Evolutionary conservation across 2,113 vertebrate species (phyloP).

Genomic region (Pelvicachromis taeniatus): DNA sequence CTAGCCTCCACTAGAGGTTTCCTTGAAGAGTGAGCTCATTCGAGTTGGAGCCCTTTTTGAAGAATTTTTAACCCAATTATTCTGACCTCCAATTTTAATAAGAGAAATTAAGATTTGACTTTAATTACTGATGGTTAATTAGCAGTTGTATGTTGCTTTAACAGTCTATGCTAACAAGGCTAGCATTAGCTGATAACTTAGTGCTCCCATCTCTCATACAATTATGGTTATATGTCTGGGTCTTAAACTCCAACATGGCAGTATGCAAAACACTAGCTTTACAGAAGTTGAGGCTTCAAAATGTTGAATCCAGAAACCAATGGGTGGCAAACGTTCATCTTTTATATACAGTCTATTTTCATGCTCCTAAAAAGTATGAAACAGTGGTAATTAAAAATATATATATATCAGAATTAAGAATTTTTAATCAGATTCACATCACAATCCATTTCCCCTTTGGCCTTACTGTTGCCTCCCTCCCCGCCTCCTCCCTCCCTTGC

Average conservation of each 20-base stretch:
- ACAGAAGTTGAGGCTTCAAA: neutral
- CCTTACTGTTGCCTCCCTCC: neutral
- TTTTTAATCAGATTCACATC: conserved; percentile 30
- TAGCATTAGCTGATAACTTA: neutral
- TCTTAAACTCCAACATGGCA: neutral
- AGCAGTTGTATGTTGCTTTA: neutral
- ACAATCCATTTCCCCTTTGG: conserved; percentile 23
- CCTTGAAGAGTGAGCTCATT: neutral
- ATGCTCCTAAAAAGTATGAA: neutral
- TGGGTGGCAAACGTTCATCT: neutral
- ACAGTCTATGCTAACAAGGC: neutral
- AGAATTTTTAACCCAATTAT: neutral
- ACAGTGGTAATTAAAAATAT: neutral
- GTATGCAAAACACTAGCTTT: neutral
- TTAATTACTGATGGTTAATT: neutral
- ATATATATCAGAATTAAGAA: neutral
- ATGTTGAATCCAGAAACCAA: neutral
- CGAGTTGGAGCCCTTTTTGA: neutral
- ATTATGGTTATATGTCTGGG: neutral
- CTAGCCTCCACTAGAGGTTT: neutral
- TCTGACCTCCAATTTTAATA: neutral
- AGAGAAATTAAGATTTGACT: neutral
- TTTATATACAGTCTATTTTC: neutral
- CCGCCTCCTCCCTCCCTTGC: neutral
- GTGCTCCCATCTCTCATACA: neutral